phyloP scores from a whole-genome alignment of 2,113 vertebrate species.

The Pelvicachromis taeniatus region DNA sequence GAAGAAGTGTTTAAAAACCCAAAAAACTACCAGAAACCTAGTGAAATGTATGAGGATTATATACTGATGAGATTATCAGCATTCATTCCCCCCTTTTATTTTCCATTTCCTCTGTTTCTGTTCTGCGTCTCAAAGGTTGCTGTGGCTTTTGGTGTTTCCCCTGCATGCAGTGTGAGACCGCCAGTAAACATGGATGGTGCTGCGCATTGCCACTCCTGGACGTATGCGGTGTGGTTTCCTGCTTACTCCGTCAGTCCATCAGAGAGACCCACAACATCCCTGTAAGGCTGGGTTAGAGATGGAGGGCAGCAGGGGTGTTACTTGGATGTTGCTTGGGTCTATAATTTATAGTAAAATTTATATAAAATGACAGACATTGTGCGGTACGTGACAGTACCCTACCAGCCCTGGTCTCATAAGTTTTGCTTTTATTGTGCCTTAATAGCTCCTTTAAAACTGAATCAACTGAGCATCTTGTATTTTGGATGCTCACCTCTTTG shows the following conservation, averaged over 20 bases:
- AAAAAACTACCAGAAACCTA: background rate
- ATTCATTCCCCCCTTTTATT: background rate
- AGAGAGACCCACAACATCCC: background rate
- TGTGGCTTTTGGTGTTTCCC: background rate
- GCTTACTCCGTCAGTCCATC: background rate
- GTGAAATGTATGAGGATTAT: rapidly evolving
- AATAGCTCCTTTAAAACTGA: background rate
- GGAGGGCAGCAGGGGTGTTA: background rate
- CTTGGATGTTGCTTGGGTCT: background rate
- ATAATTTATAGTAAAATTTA: background rate
- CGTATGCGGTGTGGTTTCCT: background rate
- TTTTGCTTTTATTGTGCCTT: background rate
- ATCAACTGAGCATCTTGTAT: too few species aligned
- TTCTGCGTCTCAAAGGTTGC: background rate
- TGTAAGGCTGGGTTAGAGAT: background rate
- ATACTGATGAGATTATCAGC: background rate
- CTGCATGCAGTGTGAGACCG: background rate
- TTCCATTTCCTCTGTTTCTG: background rate
- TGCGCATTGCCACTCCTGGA: background rate
- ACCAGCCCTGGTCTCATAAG: background rate
- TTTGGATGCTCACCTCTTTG: background rate
- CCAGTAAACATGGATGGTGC: background rate
- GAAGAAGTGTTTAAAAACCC: background rate
- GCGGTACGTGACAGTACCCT: background rate
- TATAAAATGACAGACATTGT: background rate